Conservation (phyloP, 2,113 vertebrate species). For the Chaenogobius annularis region DNA sequence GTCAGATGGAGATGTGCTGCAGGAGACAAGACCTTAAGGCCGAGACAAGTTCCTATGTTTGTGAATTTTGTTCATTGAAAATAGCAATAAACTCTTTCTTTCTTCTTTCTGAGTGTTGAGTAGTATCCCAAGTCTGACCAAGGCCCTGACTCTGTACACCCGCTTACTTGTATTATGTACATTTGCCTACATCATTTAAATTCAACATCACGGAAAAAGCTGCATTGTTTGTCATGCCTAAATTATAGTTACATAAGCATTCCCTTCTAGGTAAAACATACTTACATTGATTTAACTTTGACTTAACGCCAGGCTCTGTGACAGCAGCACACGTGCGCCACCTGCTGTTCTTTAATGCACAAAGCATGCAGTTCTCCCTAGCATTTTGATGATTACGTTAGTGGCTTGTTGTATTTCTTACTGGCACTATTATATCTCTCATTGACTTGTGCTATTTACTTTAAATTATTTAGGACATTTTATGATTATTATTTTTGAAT, state of each 20-base stretch:
- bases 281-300: background rate
- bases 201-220: too few relatives aligned
- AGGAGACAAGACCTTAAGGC: too few relatives aligned
- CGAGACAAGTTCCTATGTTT: too few relatives aligned
- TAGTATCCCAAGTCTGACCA: too few relatives aligned
- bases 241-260: background rate
- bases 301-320: background rate
- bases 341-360: slow-evolving; percentile 51
- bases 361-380: background rate
- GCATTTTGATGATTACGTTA: background rate
- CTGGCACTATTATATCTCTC: background rate
- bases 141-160: too few relatives aligned
- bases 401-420: background rate
- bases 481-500: background rate
- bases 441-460: background rate
- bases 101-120: too few relatives aligned
- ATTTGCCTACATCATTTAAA: too few relatives aligned
- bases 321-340: slow-evolving; percentile 47
- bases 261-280: background rate
- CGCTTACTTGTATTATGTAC: too few relatives aligned
- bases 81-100: too few relatives aligned
- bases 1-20: too few relatives aligned
- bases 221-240: background rate
- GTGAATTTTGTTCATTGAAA: too few relatives aligned
- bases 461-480: background rate